Base-by-base conservation (phyloP, 2,888 invertebrate species). In the Luperina testacea region DNA sequence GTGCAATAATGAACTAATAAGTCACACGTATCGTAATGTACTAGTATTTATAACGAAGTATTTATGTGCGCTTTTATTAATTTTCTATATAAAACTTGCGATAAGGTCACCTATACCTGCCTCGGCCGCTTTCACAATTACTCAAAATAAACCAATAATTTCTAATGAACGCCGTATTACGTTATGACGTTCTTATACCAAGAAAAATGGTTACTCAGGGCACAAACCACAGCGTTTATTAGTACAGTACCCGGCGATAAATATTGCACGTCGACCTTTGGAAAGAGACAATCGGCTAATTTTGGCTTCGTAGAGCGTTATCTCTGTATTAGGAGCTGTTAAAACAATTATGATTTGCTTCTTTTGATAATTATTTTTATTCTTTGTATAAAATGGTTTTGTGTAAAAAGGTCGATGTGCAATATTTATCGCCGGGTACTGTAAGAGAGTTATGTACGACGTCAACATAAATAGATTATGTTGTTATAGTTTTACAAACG, bases 51-150 rank as follows among this genome's bases (percentile, higher is more conserved):
- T 45, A 38, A 24, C 38, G 27, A 53, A 32, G 17, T 48, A n/a
- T n/a, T 63, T 71, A 24, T 72, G 85, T 84, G 82, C 82, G 85
- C 6, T 73, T 72, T 45, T n/a, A 42, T 45, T 69, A 0, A 24
- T 59, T 81, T 42, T 5, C 24, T 32, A 20, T 53, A 32, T 32
- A 64, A 48, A 59, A 69, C 32, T 53, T 75, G 67, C 24, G 13
- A 57, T 38, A 48, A 75, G 81, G 32, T 45, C 75, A 24, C 27
- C 27, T 13, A 32, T 17, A 38, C 32, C 20, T 8, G 17, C 7
- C 17, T 9, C 15, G 13, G 53, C 72, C 65, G n/a, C 65, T 42
- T 76, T 70, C 57, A 69, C 13, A 75, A 51, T 24, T 45, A 27
- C 69, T 63, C 27, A 38, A 68, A 67, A 45, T 61, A 24, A 64